Evolutionary conservation across 1,140 invertebrate genomes (phyloP).

Genomic region (Oreohelix idahoensis): DNA sequence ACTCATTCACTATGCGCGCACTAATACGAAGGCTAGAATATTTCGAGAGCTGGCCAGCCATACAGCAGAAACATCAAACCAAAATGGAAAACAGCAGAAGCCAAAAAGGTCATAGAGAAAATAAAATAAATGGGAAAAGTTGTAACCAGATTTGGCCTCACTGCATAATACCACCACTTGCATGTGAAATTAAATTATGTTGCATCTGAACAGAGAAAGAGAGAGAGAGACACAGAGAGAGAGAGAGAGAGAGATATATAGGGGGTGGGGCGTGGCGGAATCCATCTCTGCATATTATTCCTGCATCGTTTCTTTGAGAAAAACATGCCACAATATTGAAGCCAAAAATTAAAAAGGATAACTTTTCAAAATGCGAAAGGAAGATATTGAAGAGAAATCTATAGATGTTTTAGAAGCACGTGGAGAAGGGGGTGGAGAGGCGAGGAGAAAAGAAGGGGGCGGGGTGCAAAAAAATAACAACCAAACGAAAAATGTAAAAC

Average conservation of each 20-base stretch:
- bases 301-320: not conserved
- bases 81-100: slow-evolving; percentile 3
- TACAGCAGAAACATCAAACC: slow-evolving; percentile 10
- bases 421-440: not conserved
- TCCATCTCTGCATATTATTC: not conserved
- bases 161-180: slow-evolving; percentile 9
- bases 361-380: not conserved
- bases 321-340: slow-evolving; percentile 12
- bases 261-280: not conserved
- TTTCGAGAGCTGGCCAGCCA: not conserved
- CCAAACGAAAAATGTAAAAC: not conserved
- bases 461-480: not conserved
- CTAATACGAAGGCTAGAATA: not conserved
- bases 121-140: not conserved
- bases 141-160: slow-evolving; percentile 9
- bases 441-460: not conserved
- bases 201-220: not conserved
- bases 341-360: not conserved
- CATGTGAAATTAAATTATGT: slow-evolving; percentile 10
- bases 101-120: not conserved
- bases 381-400: slow-evolving; percentile 1
- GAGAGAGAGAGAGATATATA: not conserved
- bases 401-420: not conserved
- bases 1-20: no score
- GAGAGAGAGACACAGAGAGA: not conserved